Evolutionary conservation across 2,888 invertebrate genomes (phyloP), one percentile per base, ranked within the genome.

Genomic region (Tiliacea aurago): DNA sequence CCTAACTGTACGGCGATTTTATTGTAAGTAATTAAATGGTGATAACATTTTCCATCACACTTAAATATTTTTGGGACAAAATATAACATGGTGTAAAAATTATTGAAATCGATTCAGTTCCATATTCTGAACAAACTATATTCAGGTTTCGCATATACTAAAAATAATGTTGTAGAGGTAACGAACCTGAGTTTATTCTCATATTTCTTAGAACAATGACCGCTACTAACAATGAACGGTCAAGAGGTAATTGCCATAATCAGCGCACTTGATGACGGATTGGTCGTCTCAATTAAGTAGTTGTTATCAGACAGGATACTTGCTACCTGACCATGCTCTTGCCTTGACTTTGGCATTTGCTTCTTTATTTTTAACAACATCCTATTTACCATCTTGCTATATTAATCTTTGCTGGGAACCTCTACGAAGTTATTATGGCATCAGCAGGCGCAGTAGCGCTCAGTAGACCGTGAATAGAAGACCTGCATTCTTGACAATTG

Each of bases 171-270:
- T n/a, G n/a, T n/a, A 37, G 47, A 76, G 58, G 58, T 76, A 49
- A 64, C 51, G 56, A 76, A 76, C 64, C 77, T 77, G 58, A 33
- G 33, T 43, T 47, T 23, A 61, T 64, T 45, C 75, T 69, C 63
- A 69, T 64, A 59, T 64, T 61, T 77, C 77, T 70, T 47, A n/a
- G 70, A 76, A 76, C 76, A 77, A 70, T 76, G 76, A 77, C 77
- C 64, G 70, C 77, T 55, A 49, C 76, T 37, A 65, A 61, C 70
- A 76, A 76, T 77, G 64, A 70, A 59, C 70, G 53, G 64, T 70
- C 59, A 53, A 64, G 61, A 62, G 70, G 76, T 76, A 76, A 76
- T 76, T 76, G 77, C 64, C 49, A 59, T 76, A 76, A 77, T 77
- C 78, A 77, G 76, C 33, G n/a, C 63, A 55, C 70, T 77, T 64